Percentiles rank a stretch among this genome's conserved stretches.
Evolutionary conservation across 2,888 invertebrate species (phyloP).

Genomic region (Pachliopta kotzebuea): DNA sequence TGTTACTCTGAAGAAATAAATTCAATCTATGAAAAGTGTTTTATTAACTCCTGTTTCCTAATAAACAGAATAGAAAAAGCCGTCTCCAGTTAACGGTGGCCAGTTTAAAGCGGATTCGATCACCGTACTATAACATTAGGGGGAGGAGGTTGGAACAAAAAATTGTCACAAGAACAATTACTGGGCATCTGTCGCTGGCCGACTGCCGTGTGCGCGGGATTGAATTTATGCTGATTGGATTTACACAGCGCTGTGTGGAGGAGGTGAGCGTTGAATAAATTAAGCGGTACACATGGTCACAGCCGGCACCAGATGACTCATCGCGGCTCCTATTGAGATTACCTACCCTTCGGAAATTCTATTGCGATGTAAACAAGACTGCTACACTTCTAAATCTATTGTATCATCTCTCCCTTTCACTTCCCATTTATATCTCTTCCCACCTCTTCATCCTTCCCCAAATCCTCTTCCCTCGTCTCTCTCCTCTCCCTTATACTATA

Average conservation of each 20-base stretch:
- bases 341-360: no score
- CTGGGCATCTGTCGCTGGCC: conserved; percentile 70
- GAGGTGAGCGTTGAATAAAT: conserved; percentile 46
- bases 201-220: conserved; percentile 33
- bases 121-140: conserved; percentile 60
- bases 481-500: no score
- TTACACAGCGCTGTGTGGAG: conserved; percentile 43
- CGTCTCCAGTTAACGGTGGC: conserved; percentile 41
- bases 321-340: background rate
- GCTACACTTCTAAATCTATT: no score
- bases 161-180: conserved; percentile 77
- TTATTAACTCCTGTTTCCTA: no score
- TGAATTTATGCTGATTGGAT: conserved; percentile 78
- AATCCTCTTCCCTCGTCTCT: no score
- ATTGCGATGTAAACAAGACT: no score
- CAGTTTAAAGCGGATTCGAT: conserved; percentile 75
- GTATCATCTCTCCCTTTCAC: no score
- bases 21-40: no score
- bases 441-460: no score
- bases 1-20: no score
- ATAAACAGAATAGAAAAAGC: no score
- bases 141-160: conserved; percentile 51
- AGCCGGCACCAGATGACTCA: conserved; percentile 33
- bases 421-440: no score
- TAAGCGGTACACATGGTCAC: conserved; percentile 45